Percentiles rank a stretch among this genome's conserved stretches.
phyloP scores from a whole-genome alignment of 1,140 invertebrate species.

The Octopus bimaculoides region DNA sequence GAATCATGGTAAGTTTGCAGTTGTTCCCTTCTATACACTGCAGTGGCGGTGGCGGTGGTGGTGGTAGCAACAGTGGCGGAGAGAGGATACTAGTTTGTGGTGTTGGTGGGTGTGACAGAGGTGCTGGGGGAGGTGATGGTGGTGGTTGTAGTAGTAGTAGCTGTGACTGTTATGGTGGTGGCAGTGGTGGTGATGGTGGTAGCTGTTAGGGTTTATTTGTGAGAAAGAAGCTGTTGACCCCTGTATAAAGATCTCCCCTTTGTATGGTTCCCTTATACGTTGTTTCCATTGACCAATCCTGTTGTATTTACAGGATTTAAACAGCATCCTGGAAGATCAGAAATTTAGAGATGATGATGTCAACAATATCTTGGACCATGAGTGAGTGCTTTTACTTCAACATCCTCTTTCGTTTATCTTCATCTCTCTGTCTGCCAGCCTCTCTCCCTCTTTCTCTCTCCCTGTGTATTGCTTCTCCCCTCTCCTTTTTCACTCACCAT shows the following conservation, averaged over 20 bases:
- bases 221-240: no score
- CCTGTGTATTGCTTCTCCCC: no score
- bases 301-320: conserved; percentile 67
- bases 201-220: background rate
- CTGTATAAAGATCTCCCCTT: no score
- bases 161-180: background rate
- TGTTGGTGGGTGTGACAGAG: background rate
- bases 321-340: conserved; percentile 67
- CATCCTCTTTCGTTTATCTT: background rate
- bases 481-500: no score
- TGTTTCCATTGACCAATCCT: no score
- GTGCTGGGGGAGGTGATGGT: background rate
- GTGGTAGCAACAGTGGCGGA: conserved; percentile 8
- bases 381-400: conserved; percentile 64
- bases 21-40: background rate
- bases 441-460: conserved; percentile 6
- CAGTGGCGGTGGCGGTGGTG: conserved; percentile 10
- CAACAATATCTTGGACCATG: conserved; percentile 82
- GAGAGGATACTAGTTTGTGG: background rate
- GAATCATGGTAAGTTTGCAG: conserved; percentile 63
- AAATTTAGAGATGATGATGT: conserved; percentile 68
- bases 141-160: no score
- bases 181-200: background rate
- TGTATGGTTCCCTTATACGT: no score
- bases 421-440: background rate